Conservation (phyloP, 2,113 vertebrate genomes). For the Nymphicus hollandicus region DNA sequence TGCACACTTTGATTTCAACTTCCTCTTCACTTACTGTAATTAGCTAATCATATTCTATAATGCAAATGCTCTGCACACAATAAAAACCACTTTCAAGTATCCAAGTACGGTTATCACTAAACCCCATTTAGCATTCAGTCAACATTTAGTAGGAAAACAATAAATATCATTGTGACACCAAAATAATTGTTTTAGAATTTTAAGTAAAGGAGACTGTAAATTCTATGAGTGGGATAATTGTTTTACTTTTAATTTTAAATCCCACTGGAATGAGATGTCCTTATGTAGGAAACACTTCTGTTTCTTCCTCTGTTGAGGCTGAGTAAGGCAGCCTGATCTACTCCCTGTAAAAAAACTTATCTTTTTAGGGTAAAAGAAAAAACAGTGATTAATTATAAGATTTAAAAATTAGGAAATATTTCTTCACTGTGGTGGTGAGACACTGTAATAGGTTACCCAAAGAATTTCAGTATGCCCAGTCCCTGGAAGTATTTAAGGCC, state of each 20-base stretch:
- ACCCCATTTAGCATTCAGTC: background rate
- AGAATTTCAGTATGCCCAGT: background rate
- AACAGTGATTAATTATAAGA: background rate
- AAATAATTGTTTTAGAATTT: background rate
- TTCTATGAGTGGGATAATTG: background rate
- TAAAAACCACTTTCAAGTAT: background rate
- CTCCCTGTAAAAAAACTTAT: background rate
- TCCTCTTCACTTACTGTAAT: background rate
- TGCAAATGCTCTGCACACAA: background rate
- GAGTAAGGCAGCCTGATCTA: background rate
- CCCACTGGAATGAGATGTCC: background rate
- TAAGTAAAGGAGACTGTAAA: background rate
- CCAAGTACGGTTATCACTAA: background rate
- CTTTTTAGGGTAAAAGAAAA: background rate
- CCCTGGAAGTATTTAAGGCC: background rate
- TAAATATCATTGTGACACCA: background rate
- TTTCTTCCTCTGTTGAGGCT: background rate
- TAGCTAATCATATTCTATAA: background rate
- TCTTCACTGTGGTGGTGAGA: background rate
- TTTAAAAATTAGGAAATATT: background rate
- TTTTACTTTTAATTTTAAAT: background rate
- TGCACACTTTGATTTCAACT: background rate
- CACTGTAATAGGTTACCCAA: background rate
- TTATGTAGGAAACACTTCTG: background rate
- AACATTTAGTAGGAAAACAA: background rate